Base-by-base conservation (phyloP, 2,888 invertebrate genomes). In the Cotesia congregata region DNA sequence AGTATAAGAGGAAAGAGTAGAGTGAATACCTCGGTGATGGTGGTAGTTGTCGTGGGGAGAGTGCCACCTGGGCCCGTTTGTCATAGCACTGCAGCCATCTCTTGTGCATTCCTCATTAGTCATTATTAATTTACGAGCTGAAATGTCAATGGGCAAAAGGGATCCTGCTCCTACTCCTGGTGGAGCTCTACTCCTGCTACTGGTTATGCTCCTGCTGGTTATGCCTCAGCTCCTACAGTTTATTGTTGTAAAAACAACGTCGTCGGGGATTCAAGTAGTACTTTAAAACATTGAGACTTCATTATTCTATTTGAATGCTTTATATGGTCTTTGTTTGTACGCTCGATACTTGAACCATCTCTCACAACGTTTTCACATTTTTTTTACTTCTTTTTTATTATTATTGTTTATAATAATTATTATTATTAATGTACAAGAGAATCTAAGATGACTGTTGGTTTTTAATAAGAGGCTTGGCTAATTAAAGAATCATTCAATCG, bases 41-140 rank as follows among this genome's bases (percentile, higher is more conserved):
- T 50, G 12, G 50, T 50, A 50, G 50, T 12, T 50, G 67, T 77
- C 77, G 70, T 77, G 71, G 77, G 77, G 77, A 77, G 70, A 77
- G 74, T 74, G 74, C 77, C 77, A 77, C 74, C 77, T 77, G 77
- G 77, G 77, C 74, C 73, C 71, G 77, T 77, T 77, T 77, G 74
- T 77, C 77, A 77, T 77, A 74, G 62, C 77, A 59, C 71, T 77
- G 74, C 76, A 77, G 70, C 69, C 69, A 73, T 74, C 74, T 74
- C 74, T 65, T 70, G 67, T 74, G 70, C 69, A 70, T 74, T 77
- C 65, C 77, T 77, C 77, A 74, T 77, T 77, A 77, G 77, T 71
- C 74, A 77, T 77, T 77, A 77, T 74, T 70, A 77, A 77, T 77
- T 77, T 72, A 77, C 69, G 68, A 65, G 50, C 60, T 77, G 60